Base-by-base conservation (phyloP, 2,888 invertebrate species). In the Candidula unifasciata region DNA sequence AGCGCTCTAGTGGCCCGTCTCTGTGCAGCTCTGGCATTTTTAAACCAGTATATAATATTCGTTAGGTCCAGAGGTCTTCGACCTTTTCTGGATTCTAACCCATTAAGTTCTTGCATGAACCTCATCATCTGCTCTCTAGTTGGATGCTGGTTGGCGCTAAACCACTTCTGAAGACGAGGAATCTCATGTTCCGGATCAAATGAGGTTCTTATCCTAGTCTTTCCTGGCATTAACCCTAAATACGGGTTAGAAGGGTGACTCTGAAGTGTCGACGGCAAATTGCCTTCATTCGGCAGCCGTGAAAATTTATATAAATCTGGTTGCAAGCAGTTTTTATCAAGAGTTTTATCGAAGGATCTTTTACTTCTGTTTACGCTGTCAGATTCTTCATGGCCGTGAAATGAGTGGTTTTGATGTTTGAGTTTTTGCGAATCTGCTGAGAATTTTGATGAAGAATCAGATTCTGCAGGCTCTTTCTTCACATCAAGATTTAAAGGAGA, bases 121-220 rank as follows among this genome's bases (percentile, higher is more conserved):
- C 97, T 97, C 90, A 98, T 97, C 92, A 99, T 98, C 94, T 98
- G 98, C 91, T 98, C 97, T 82, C 99, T 95, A 88, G 97, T 97
- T 0, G 99, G 99, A 93, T 99, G 99, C 90, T 98, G 98, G 94
- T 99, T 99, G 93, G 98, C 97, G 69, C 96, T 96, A 95, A 99
- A 99, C 99, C 99, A 99, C 89, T 97, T 96, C 93, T 99, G 99
- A 81, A 99, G 94, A 92, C 98, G 97, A 0, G 99, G 99, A 87
- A 99, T 94, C 94, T 99, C 99, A 91, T 98, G 95, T 94, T 99
- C 98, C 0, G 98, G 98, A 94, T 99, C 98, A 92, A 99, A 99
- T 92, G 98, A 98, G 30, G 98, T 98, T 89, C 99, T 95, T 97
- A 98, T 98, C 91, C 98, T 95, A 5, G 94, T 93, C 84, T 92